Percentiles rank a stretch among this genome's conserved stretches.
Conservation (phyloP, 2,113 vertebrate species). For the Tragelaphus buxtoni region DNA sequence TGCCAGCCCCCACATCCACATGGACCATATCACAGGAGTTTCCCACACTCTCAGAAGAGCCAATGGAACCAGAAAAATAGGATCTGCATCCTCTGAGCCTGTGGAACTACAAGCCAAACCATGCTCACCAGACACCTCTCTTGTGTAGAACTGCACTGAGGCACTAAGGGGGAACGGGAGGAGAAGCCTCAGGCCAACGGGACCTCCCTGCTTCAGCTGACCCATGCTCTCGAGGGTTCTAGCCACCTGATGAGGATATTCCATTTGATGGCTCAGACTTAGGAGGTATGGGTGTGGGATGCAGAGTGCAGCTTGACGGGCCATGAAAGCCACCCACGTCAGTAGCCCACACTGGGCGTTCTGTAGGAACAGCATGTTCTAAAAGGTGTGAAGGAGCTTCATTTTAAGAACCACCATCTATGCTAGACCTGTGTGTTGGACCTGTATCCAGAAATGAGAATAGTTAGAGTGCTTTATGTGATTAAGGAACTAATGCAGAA, state of each 20-base stretch:
- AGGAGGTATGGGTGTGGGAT: background rate
- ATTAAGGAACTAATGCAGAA: background rate
- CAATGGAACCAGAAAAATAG: background rate
- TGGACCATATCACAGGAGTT: background rate
- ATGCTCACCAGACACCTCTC: background rate
- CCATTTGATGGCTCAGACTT: background rate
- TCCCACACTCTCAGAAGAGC: background rate
- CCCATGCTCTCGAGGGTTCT: background rate
- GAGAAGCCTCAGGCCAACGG: background rate
- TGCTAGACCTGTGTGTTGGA: background rate
- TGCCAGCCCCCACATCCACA: background rate
- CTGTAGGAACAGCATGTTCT: background rate
- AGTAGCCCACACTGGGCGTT: fast-evolving
- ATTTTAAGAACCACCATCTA: background rate
- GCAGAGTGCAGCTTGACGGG: background rate
- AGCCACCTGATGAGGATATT: background rate
- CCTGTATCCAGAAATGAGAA: background rate
- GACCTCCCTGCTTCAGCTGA: background rate
- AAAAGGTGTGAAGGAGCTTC: background rate
- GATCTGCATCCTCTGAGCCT: background rate
- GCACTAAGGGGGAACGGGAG: background rate
- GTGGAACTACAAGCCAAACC: background rate
- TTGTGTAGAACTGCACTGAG: background rate
- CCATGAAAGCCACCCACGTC: no score
- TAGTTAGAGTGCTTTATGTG: background rate